Percentiles rank a stretch among this genome's conserved stretches.
These are phyloP conservation scores for Kryptopterus vitreolus DNA, from an alignment of 2,797 vertebrate genomes.

Conservation along the genomic window DNA sequence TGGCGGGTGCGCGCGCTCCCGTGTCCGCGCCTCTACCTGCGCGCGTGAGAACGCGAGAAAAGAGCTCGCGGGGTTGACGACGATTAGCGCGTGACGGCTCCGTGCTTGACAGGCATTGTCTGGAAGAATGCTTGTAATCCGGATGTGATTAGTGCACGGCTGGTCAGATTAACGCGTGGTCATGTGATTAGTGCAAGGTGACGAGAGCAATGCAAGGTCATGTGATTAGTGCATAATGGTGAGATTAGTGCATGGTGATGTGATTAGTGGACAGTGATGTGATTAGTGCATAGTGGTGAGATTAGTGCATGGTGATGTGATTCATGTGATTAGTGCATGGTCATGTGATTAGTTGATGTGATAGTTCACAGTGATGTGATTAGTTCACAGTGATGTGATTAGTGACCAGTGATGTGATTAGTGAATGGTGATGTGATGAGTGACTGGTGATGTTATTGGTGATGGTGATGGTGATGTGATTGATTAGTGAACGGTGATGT, in stretches of 20 bases:
- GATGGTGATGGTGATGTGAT: too few relatives aligned
- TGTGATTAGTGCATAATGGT: neutral
- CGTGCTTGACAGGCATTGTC: constrained; percentile 24
- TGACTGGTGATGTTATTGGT: too few relatives aligned
- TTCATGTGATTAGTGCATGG: constrained; percentile 10
- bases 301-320: too few relatives aligned
- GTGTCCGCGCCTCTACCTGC: constrained; percentile 16
- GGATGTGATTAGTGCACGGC: constrained; percentile 22
- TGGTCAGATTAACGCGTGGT: neutral
- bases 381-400: too few relatives aligned
- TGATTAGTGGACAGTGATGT: neutral
- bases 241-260: neutral
- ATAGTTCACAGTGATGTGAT: too few relatives aligned
- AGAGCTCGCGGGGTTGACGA: constrained; percentile 26
- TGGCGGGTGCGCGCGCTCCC: constrained; percentile 29
- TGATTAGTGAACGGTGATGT: too few relatives aligned
- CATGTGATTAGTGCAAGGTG: too few relatives aligned
- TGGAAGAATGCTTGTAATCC: constrained; percentile 18
- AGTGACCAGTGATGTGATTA: too few relatives aligned
- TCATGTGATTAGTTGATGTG: too few relatives aligned
- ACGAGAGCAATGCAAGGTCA: too few relatives aligned
- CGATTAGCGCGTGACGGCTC: constrained; percentile 21
- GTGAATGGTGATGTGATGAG: too few relatives aligned
- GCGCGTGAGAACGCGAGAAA: constrained; percentile 40
- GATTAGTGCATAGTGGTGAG: too few relatives aligned